Evolutionary conservation across 2,888 invertebrate species (phyloP).

Genomic region (Acleris literana): DNA sequence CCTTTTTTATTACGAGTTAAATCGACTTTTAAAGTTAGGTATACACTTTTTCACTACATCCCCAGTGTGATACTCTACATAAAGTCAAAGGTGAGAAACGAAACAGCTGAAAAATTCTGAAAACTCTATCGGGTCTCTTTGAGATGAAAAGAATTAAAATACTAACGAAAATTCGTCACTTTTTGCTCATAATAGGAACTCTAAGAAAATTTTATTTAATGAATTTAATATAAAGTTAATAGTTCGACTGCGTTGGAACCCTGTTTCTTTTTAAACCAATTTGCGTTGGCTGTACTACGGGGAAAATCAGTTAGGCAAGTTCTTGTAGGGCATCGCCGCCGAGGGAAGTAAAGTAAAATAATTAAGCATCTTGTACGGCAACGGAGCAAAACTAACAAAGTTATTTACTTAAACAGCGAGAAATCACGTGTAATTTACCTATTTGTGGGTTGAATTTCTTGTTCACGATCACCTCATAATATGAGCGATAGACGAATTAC

Average conservation of each 20-base stretch:
- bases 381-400: background rate
- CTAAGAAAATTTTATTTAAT: conserved; percentile 20
- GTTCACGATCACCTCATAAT: no score
- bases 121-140: background rate
- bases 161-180: background rate
- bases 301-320: conserved; percentile 18
- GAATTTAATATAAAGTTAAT: conserved; percentile 33
- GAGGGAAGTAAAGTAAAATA: background rate
- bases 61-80: background rate
- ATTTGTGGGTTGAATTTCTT: no score
- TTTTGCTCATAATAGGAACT: conserved; percentile 12
- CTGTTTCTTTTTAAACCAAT: conserved; percentile 27
- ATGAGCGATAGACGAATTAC: no score
- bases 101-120: background rate
- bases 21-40: no score
- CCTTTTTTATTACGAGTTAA: no score
- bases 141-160: conserved; percentile 1
- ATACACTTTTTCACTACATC: no score
- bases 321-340: conserved; percentile 18
- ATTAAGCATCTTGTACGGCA: background rate
- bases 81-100: background rate
- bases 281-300: conserved; percentile 16
- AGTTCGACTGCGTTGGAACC: conserved; percentile 25
- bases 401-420: no score
- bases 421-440: no score